Evolutionary conservation across 2,888 invertebrate genomes (phyloP), one percentile per base, ranked within the genome.

Genomic region (Melinaea menophilus): DNA sequence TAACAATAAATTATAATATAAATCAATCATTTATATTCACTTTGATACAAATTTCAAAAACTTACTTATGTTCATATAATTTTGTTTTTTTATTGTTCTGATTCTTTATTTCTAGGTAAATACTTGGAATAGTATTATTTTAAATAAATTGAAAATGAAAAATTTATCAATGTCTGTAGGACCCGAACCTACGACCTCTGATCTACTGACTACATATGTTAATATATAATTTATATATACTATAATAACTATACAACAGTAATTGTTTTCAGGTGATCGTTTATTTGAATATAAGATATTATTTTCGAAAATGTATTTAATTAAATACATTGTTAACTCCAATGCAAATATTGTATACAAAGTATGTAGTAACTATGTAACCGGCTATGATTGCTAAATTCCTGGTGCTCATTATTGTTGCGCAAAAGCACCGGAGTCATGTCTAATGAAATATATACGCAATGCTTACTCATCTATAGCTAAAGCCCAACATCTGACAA

Each of bases 401-500:
- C 51, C 51, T 31, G 51, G 31, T 31, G 51, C 31, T 51, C 51
- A 51, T 31, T 51, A 51, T 51, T 51, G 31, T 51, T 51, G 51
- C 22, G 51, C 51, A 51, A 51, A 22, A 31, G 31, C 51, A 51
- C 31, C 7, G 11, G 5, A 51, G 31, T 31, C 51, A 31, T 51
- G 31, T 22, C 51, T 51, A 51, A 51, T 51, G 51, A 51, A 51
- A 51, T 51, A 31, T 51, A 51, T 51, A 51, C 34, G 56, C 58
- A 46, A 22, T 55, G 54, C 55, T 51, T 51, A 22, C 51, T 56
- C 58, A 48, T 63, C 59, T 57, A 57, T 31, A 58, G 59, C 37
- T 62, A 58, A 41, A 31, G 51, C 33, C 56, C 9, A 37, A 13
- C 46, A 31, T 55, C 55, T 59, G 61, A 61, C 54, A 47, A 63